Conservation (phyloP, 64 coral and sea anemone genomes). For the Stichodactyla helianthus region DNA sequence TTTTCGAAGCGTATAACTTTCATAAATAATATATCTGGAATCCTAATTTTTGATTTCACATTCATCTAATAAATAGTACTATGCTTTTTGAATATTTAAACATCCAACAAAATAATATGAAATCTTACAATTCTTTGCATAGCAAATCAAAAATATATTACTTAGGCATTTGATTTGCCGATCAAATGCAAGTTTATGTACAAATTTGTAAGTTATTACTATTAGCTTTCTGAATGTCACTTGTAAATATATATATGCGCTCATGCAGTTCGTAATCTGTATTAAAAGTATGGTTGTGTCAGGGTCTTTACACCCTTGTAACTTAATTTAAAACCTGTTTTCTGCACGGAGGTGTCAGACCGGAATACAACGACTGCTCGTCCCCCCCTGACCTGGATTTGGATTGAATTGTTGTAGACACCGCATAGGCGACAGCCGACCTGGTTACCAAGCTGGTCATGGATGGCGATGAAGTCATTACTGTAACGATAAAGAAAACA, state of each 20-base stretch:
- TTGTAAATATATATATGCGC: too few relatives aligned
- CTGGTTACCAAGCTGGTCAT: slow-evolving; percentile 69
- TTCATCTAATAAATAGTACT: too few relatives aligned
- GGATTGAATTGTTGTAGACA: slow-evolving; percentile 22
- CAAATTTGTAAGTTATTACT: not conserved
- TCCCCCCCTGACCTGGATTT: slow-evolving; percentile 60
- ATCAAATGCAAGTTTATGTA: not conserved
- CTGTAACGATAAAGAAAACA: slow-evolving; percentile 26
- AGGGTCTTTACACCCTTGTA: slow-evolving; percentile 29
- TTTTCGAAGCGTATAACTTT: too few relatives aligned
- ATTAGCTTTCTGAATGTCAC: too few relatives aligned
- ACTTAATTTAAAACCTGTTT: slow-evolving; percentile 64
- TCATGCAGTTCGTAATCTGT: too few relatives aligned
- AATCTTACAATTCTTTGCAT: slow-evolving; percentile 19
- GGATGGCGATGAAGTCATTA: slow-evolving; percentile 65
- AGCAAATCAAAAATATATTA: not conserved
- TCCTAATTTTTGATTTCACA: too few relatives aligned
- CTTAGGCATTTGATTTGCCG: not conserved
- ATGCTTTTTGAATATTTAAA: too few relatives aligned
- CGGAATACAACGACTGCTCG: slow-evolving; percentile 60
- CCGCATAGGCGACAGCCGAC: slow-evolving; percentile 75
- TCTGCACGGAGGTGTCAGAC: slow-evolving; percentile 64
- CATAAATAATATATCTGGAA: too few relatives aligned
- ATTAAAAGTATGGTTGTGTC: not conserved
- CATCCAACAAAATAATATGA: not conserved